Evolutionary conservation across 1,140 invertebrate species (phyloP), one percentile per base, ranked within the genome.

Genomic region (Philopotamus ludificatus): DNA sequence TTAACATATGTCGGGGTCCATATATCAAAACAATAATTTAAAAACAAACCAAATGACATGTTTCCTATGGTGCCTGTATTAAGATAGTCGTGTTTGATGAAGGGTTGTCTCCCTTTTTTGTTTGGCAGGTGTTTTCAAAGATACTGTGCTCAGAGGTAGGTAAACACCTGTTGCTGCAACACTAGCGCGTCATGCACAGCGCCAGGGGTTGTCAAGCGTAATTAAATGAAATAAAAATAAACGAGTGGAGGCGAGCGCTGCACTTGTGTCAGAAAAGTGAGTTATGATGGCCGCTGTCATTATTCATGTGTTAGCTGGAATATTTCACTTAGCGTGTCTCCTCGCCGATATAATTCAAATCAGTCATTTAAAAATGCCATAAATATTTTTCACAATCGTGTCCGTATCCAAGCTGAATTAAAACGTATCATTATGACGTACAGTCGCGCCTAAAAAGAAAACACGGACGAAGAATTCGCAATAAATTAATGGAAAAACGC

Each of bases 31-130:
- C 44, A 47, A 16, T n/a, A 18, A 3, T 49, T 49, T 15, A 20
- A 58, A 44, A 22, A 44, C 55, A 42, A 41, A 44, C 9, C 1
- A 58, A 44, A 16, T n/a, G 55, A 22, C 55, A 15, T 10, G 8
- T 44, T 41, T 15, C 12, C 34, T 54, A 8, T 47, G 15, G 18
- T 47, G 44, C 44, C 15, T 9, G 47, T 49, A 60, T 60, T 60
- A 60, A 20, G 57, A 26, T 47, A 47, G 44, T 20, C 12, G 42
- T 47, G 44, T 60, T 60, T 60, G 57, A 23, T 60, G 57, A 60
- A 60, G 57, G 57, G 57, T 60, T 60, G 57, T 47, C 47, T 60
- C 57, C 26, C n/a, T n/a, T n/a, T n/a, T n/a, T n/a, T n/a, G n/a
- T 57, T 22, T 44, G 57, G 57, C 57, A 60, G 57, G 57, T 60